phyloP scores from a whole-genome alignment of 2,888 invertebrate genomes.

The Congeria kusceri region DNA sequence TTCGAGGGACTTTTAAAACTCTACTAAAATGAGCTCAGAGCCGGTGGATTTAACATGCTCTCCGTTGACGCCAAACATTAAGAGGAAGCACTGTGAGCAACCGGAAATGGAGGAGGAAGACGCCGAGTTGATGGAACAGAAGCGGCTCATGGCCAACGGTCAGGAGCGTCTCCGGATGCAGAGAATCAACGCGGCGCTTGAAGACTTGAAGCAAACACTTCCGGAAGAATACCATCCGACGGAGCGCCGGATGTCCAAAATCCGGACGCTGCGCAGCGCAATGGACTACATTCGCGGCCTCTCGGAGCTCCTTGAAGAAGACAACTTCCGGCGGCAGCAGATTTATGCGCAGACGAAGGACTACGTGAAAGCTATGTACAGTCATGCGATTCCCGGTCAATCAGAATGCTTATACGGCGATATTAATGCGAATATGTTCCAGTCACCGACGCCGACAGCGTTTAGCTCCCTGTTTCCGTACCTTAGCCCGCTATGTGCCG shows the following conservation, averaged over 20 bases:
- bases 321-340: slow-evolving; percentile 47
- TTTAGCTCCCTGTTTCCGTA: slow-evolving; percentile 39
- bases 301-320: slow-evolving; percentile 64
- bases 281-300: slow-evolving; percentile 70
- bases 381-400: background rate
- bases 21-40: background rate
- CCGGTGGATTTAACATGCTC: slow-evolving; percentile 1
- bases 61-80: background rate
- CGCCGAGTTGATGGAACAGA: slow-evolving; percentile 59
- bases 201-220: slow-evolving; percentile 65
- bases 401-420: background rate
- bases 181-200: slow-evolving; percentile 68
- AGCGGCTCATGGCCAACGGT: slow-evolving; percentile 66
- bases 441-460: slow-evolving; percentile 21
- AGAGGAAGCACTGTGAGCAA: slow-evolving; percentile 16
- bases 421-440: background rate
- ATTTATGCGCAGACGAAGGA: slow-evolving; percentile 39
- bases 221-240: slow-evolving; percentile 66
- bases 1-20: background rate
- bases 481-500: slow-evolving; percentile 33
- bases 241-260: slow-evolving; percentile 73
- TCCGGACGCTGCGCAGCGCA: slow-evolving; percentile 72
- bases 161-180: slow-evolving; percentile 74
- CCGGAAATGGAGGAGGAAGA: slow-evolving; percentile 41
- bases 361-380: slow-evolving; percentile 23